Evolutionary conservation across 2,888 invertebrate genomes (phyloP).

Genomic region (Trichopoda pennipes): DNA sequence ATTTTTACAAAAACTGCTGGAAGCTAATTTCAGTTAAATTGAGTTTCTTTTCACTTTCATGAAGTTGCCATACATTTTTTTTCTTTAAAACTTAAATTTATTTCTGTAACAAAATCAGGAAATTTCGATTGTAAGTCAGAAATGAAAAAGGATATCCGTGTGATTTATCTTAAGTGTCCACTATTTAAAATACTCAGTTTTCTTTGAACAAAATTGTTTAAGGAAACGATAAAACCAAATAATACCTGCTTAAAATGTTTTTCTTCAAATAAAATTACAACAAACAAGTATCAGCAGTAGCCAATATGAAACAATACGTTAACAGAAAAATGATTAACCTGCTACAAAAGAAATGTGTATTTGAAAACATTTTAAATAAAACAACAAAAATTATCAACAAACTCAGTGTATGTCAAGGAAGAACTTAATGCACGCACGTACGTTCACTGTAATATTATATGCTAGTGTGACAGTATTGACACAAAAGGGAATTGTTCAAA

Average conservation of each 20-base stretch:
- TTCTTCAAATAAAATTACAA: not conserved
- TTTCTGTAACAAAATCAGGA: conserved; percentile 37
- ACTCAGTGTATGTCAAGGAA: conserved; percentile 48
- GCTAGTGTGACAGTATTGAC: too few species aligned
- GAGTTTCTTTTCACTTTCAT: not conserved
- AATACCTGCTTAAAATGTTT: not conserved
- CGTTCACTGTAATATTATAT: not conserved
- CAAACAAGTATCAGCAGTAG: not conserved
- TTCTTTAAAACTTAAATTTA: conserved; percentile 5
- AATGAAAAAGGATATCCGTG: conserved; percentile 52
- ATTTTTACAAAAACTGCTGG: not conserved
- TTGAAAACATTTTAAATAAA: conserved; percentile 27
- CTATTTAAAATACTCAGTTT: conserved; percentile 23
- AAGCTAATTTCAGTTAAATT: not conserved
- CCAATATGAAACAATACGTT: conserved; percentile 27
- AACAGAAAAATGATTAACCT: conserved; percentile 49
- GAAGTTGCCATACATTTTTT: conserved; percentile 20
- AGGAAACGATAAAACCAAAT: conserved; percentile 34
- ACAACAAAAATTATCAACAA: conserved; percentile 31
- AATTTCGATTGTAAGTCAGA: conserved; percentile 40
- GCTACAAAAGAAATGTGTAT: conserved; percentile 55
- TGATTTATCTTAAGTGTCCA: conserved; percentile 42
- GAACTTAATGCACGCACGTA: conserved; percentile 7
- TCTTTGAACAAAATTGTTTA: conserved; percentile 31
- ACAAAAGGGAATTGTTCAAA: too few species aligned